These are phyloP conservation scores for Hypsopygia costalis DNA, from an alignment of 2,888 invertebrate genomes.

Conservation along the genomic window DNA sequence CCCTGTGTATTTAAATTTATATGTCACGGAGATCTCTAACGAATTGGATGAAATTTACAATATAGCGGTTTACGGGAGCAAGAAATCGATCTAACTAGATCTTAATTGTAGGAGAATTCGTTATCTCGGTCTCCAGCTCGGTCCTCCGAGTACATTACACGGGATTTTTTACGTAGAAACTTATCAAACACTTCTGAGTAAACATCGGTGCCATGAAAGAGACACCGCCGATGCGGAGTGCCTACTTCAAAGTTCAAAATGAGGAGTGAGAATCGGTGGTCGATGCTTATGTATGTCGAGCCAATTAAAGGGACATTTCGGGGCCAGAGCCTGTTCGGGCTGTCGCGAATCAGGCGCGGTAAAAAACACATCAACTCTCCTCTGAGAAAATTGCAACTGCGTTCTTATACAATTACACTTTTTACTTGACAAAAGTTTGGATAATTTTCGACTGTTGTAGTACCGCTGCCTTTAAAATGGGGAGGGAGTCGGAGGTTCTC, in stretches of 20 bases:
- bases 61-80: no score
- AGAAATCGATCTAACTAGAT: no score
- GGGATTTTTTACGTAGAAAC: no score
- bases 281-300: neutral
- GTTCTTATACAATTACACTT: slow-evolving; percentile 60
- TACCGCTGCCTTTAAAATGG: no score
- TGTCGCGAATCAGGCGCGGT: slow-evolving; percentile 20
- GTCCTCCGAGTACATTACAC: no score
- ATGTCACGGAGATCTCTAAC: no score
- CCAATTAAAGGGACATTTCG: slow-evolving; percentile 30
- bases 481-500: no score
- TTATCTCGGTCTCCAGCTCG: no score
- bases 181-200: neutral
- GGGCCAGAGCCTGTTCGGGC: slow-evolving; percentile 15
- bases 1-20: no score
- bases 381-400: slow-evolving; percentile 54
- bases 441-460: slow-evolving; percentile 9
- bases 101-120: no score
- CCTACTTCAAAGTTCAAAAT: slow-evolving; percentile 10
- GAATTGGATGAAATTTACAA: no score
- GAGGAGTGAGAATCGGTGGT: slow-evolving; percentile 4
- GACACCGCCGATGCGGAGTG: neutral
- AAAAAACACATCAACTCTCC: slow-evolving; percentile 47
- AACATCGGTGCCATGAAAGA: no score
- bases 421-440: slow-evolving; percentile 52